Evolutionary conservation across 2,888 invertebrate species (phyloP).

Genomic region (Ethmia dodecea): DNA sequence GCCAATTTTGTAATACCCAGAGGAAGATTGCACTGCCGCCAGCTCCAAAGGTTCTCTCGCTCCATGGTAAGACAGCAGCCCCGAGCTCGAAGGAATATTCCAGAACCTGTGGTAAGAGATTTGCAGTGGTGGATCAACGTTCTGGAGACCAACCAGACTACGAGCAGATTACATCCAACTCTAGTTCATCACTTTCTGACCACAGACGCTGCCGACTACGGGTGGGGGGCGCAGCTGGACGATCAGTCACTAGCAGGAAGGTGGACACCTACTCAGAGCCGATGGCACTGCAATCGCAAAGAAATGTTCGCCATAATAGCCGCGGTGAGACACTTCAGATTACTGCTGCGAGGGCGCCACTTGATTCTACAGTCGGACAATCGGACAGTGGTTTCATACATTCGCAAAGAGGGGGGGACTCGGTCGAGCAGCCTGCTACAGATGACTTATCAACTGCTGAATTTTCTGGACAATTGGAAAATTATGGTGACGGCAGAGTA

Average conservation of each 20-base stretch:
- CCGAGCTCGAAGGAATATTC: constrained; percentile 10
- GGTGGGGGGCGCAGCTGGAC: constrained; percentile 21
- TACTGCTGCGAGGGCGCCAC: constrained; percentile 8
- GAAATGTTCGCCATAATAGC: constrained; percentile 20
- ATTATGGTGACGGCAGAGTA: constrained; percentile 15
- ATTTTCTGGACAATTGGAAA: constrained; percentile 4
- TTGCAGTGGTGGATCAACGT: constrained; percentile 16
- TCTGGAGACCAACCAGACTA: constrained; percentile 6
- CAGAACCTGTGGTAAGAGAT: constrained; percentile 10
- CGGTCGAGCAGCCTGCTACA: constrained; percentile 4
- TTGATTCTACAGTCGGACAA: constrained; percentile 19
- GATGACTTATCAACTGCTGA: neutral
- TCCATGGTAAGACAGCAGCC: neutral
- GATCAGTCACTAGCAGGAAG: constrained; percentile 10
- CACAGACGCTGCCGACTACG: constrained; percentile 17
- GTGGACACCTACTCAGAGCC: constrained; percentile 12
- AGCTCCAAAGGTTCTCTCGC: neutral
- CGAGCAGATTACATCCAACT: constrained; percentile 10
- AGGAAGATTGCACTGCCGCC: neutral
- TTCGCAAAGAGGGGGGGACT: constrained; percentile 25
- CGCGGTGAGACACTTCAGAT: constrained; percentile 8
- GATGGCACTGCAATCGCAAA: constrained; percentile 22
- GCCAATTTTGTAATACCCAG: neutral
- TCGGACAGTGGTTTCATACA: constrained; percentile 17
- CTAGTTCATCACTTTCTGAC: constrained; percentile 16